These are phyloP conservation scores for Tichodroma muraria DNA, from an alignment of 2,113 vertebrate species.

Conservation along the genomic window DNA sequence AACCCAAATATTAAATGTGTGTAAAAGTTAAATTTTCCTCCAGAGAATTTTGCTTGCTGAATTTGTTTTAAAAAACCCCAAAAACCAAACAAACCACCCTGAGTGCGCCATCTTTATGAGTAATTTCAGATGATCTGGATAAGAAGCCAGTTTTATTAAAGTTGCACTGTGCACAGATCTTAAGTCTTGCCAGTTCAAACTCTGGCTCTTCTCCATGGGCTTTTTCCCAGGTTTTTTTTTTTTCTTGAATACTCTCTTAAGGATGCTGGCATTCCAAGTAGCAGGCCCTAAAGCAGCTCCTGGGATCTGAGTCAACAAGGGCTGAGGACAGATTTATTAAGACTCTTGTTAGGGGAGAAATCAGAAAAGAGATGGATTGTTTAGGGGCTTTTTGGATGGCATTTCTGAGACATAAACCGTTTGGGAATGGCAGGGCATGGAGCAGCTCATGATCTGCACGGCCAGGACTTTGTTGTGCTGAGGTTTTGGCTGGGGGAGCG, in stretches of 20 bases:
- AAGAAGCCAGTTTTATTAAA: conserved; percentile 4
- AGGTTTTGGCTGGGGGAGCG: neutral
- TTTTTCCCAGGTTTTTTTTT: conserved; percentile 1
- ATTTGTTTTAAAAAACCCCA: neutral
- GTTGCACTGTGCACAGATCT: neutral
- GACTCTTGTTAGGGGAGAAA: neutral
- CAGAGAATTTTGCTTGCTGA: neutral
- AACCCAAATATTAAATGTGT: neutral
- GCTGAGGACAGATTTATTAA: neutral
- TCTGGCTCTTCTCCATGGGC: conserved; percentile 25
- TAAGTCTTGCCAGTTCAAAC: conserved; percentile 23
- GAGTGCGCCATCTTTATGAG: neutral
- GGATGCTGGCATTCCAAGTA: neutral
- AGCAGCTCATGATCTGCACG: neutral
- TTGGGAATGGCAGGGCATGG: neutral
- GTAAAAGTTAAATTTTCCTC: neutral
- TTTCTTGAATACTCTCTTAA: neutral
- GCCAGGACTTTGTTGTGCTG: neutral
- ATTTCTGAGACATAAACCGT: neutral
- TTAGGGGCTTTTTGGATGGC: neutral
- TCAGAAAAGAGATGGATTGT: neutral
- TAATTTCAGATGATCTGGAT: neutral
- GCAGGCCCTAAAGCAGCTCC: neutral
- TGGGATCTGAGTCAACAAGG: neutral
- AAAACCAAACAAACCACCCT: neutral